Conservation (phyloP, 2,113 vertebrate species). For the Pogona vitticeps region DNA sequence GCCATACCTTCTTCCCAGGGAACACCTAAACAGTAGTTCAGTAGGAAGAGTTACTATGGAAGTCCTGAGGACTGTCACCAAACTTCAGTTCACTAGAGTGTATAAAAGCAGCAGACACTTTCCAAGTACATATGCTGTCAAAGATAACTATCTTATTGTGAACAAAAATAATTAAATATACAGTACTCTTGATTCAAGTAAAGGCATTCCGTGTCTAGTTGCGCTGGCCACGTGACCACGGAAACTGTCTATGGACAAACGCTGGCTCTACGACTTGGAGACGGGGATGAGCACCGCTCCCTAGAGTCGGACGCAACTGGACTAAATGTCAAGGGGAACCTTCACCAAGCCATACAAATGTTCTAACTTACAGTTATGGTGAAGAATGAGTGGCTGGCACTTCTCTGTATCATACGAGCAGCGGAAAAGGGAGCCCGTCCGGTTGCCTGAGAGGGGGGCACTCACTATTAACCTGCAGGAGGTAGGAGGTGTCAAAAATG, state of each 20-base stretch:
- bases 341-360: not conserved
- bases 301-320: too few species aligned
- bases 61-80: too few species aligned
- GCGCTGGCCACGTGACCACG: too few species aligned
- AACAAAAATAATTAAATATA: not conserved
- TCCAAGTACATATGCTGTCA: too few species aligned
- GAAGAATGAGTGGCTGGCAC: not conserved
- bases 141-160: not conserved
- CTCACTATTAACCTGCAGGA: constrained; percentile 13
- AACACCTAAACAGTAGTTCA: not conserved
- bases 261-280: too few species aligned
- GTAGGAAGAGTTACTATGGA: not conserved
- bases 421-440: constrained; percentile 12
- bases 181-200: not conserved
- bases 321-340: too few species aligned
- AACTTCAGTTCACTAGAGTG: not conserved
- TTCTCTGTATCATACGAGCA: not conserved
- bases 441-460: not conserved
- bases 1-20: not conserved
- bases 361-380: not conserved
- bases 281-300: too few species aligned
- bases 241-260: too few species aligned
- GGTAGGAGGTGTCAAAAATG: not conserved
- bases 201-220: too few species aligned
- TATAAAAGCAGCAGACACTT: not conserved